Percentiles rank a stretch among this genome's conserved stretches.
Conservation (phyloP, 2,888 invertebrate genomes). For the Rotaria sp. region DNA sequence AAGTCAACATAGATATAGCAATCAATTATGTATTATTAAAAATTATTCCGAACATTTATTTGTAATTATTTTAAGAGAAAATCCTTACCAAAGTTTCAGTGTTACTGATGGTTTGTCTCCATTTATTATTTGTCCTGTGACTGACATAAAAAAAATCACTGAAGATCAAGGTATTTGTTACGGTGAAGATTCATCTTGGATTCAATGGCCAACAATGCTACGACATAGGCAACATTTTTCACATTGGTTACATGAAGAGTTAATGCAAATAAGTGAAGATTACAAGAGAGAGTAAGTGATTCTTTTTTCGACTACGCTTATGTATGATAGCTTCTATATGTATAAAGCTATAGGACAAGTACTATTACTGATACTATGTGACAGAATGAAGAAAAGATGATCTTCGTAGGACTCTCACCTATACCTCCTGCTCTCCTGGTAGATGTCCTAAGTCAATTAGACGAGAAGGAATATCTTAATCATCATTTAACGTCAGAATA, state of each 20-base stretch:
- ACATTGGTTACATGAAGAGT: background rate
- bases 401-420: too few relatives aligned
- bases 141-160: background rate
- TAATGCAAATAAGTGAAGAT: background rate
- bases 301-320: too few relatives aligned
- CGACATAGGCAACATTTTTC: background rate
- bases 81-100: background rate
- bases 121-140: background rate
- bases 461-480: too few relatives aligned
- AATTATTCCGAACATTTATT: background rate
- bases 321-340: too few relatives aligned
- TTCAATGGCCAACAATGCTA: background rate
- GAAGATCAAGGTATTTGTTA: background rate
- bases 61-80: background rate
- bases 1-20: background rate
- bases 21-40: background rate
- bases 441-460: too few relatives aligned
- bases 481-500: too few relatives aligned
- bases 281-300: background rate
- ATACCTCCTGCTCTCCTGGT: too few relatives aligned
- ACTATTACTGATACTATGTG: too few relatives aligned
- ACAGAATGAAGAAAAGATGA: too few relatives aligned
- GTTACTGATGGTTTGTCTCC: background rate
- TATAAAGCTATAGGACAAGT: too few relatives aligned
- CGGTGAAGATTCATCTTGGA: background rate